Evolutionary conservation across 2,113 vertebrate genomes (phyloP).

Genomic region (Cryptotis parvus): DNA sequence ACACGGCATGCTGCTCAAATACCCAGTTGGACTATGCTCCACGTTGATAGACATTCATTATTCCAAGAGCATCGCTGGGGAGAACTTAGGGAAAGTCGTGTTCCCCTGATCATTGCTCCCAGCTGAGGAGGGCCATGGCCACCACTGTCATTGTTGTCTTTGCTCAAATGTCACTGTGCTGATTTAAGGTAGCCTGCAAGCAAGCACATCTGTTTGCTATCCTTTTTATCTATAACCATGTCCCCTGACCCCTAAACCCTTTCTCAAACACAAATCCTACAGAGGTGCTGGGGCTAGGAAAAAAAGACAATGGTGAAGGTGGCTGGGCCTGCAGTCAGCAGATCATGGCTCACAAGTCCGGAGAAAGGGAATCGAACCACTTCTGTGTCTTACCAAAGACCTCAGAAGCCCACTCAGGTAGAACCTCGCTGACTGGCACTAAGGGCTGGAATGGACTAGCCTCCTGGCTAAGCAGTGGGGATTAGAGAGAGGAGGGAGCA

Average conservation of each 20-base stretch:
- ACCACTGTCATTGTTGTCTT: not conserved
- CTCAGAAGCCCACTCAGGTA: constrained; percentile 58
- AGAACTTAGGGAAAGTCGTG: not conserved
- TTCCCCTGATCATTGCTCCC: not conserved
- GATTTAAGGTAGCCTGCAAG: not conserved
- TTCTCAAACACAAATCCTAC: constrained; percentile 30
- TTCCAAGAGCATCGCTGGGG: constrained; percentile 18
- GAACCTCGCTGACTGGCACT: constrained; percentile 54
- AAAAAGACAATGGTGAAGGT: constrained; percentile 62
- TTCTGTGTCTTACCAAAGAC: constrained; percentile 55
- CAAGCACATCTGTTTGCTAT: not conserved
- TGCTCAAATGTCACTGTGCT: constrained; percentile 8
- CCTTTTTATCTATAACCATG: not conserved
- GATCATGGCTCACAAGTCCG: constrained; percentile 50
- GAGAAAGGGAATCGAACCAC: constrained; percentile 25
- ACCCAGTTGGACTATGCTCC: not conserved
- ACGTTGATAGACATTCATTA: constrained; percentile 52
- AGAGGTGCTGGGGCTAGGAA: constrained; percentile 65
- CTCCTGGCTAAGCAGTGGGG: constrained; percentile 50
- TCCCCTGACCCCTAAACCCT: not conserved
- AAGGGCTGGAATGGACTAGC: constrained; percentile 48
- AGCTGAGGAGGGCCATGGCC: not conserved
- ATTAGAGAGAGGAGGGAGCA: constrained; percentile 32
- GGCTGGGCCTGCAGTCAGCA: constrained; percentile 66
- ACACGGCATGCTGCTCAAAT: not conserved